phyloP scores from a whole-genome alignment of 2,888 invertebrate species.

The Platycnemis pennipes region DNA sequence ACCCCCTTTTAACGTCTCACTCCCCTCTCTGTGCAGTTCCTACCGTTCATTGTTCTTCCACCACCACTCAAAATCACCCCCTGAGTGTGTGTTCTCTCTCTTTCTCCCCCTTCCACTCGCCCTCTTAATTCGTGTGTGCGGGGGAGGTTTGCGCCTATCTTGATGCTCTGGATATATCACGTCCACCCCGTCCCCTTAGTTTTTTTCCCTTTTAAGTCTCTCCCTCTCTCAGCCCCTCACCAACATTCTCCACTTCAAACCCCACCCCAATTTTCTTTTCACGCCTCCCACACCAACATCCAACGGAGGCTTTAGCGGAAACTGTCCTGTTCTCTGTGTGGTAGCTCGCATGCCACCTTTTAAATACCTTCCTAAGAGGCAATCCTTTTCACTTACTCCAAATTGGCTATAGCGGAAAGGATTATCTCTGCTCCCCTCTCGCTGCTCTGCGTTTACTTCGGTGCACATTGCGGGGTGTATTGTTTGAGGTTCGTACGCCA shows the following conservation, averaged over 20 bases:
- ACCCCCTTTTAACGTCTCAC: conserved; percentile 27
- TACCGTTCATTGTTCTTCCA: background rate
- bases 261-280: conserved; percentile 13
- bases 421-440: background rate
- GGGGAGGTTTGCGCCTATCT: too few relatives aligned
- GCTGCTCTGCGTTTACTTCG: background rate
- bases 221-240: background rate
- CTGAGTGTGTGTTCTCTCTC: background rate
- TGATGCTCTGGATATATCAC: conserved; percentile 6
- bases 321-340: background rate
- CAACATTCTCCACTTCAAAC: background rate
- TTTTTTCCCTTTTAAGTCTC: background rate
- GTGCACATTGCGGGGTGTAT: background rate
- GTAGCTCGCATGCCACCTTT: conserved; percentile 11
- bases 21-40: background rate
- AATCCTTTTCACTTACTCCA: conserved; percentile 47
- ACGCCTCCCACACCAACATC: conserved; percentile 16
- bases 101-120: background rate
- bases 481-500: background rate
- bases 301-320: background rate
- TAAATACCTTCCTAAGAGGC: background rate
- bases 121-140: background rate
- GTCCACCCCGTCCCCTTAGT: background rate
- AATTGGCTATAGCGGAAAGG: conserved; percentile 40
- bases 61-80: background rate